Percentiles rank a stretch among this genome's conserved stretches.
These are phyloP conservation scores for Spheniscus mendiculus DNA, from an alignment of 2,113 vertebrate species.

Conservation along the genomic window DNA sequence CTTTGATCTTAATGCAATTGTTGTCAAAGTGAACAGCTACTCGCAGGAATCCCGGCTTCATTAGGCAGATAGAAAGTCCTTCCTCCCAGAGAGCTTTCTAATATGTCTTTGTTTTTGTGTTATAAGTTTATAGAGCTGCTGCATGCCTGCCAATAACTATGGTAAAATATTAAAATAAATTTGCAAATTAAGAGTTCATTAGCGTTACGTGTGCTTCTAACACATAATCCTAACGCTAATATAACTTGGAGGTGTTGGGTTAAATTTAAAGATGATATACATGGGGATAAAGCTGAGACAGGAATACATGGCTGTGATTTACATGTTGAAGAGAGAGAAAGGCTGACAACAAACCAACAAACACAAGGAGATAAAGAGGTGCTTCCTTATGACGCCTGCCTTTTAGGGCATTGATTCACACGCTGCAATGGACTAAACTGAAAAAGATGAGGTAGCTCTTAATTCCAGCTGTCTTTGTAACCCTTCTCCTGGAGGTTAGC, in stretches of 20 bases:
- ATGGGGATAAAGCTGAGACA: neutral
- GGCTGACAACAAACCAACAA: neutral
- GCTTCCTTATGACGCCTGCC: neutral
- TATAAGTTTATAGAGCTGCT: neutral
- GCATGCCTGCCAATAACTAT: neutral
- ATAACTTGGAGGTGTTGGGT: neutral
- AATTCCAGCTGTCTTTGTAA: neutral
- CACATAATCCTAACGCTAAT: neutral
- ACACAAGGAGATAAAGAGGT: neutral
- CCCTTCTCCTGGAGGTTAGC: neutral
- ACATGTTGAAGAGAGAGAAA: neutral
- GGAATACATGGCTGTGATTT: neutral
- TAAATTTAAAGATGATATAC: neutral
- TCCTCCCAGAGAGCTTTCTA: neutral
- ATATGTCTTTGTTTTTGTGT: neutral
- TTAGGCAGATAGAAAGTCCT: slow-evolving; percentile 42
- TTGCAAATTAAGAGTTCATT: neutral
- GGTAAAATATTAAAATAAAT: slow-evolving; percentile 19
- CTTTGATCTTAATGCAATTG: slow-evolving; percentile 59
- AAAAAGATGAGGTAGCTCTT: neutral
- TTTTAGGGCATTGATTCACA: neutral
- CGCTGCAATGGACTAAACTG: fast-evolving
- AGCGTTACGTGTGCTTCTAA: neutral
- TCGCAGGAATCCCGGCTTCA: neutral
- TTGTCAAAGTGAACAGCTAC: slow-evolving; percentile 48